phyloP scores from a whole-genome alignment of 2,797 vertebrate genomes.

The Neomorphus geoffroyi region DNA sequence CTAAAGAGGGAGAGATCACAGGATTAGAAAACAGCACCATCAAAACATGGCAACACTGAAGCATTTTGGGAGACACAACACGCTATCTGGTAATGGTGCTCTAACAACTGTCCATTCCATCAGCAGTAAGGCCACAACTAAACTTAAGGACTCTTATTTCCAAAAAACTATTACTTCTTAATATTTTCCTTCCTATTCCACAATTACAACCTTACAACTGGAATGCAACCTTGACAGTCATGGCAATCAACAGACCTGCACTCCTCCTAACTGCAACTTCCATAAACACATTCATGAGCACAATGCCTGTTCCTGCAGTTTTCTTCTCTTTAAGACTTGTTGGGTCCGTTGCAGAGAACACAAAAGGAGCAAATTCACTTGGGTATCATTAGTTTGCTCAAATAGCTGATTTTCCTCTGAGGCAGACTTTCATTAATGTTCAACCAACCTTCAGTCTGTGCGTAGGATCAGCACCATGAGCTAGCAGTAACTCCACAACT shows the following conservation, averaged over 20 bases:
- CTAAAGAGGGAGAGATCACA: conserved; percentile 35
- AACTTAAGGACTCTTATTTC: neutral
- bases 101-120: neutral
- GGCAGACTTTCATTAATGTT: too few species aligned
- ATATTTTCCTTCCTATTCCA: too few species aligned
- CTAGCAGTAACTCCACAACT: conserved; percentile 82
- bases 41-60: neutral
- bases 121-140: neutral
- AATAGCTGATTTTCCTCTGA: too few species aligned
- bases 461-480: conserved; percentile 85
- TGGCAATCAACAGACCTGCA: neutral
- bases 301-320: neutral
- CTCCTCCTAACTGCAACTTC: neutral
- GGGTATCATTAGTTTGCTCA: rapidly evolving
- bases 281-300: rapidly evolving
- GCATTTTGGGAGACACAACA: neutral
- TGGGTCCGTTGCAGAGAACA: neutral
- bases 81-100: rapidly evolving
- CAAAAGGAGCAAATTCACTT: neutral
- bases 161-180: too few species aligned
- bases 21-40: neutral
- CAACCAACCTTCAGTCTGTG: conserved; percentile 83
- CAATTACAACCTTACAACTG: neutral
- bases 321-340: rapidly evolving
- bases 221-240: rapidly evolving